These are phyloP conservation scores for Hycleus cichorii DNA, from an alignment of 1,140 invertebrate genomes.

Conservation along the genomic window DNA sequence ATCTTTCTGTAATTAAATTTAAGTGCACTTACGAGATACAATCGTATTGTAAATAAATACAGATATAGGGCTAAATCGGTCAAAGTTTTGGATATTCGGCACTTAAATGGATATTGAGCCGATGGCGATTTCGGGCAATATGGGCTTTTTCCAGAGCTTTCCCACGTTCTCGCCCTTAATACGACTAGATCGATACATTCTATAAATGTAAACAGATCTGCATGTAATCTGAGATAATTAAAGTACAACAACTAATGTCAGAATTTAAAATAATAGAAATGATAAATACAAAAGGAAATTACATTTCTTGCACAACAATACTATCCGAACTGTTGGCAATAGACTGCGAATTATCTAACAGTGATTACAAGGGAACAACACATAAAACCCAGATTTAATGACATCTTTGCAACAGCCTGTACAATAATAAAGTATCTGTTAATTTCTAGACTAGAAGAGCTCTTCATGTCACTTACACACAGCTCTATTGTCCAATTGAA, in stretches of 20 bases:
- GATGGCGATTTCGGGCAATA: too few relatives aligned
- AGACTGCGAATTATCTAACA: constrained; percentile 22
- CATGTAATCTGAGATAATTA: not conserved
- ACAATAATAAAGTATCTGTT: constrained; percentile 24
- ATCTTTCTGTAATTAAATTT: constrained; percentile 11
- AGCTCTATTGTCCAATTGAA: too few relatives aligned
- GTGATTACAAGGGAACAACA: constrained; percentile 27
- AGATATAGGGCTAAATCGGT: not conserved
- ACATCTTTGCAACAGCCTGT: constrained; percentile 25
- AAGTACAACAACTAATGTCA: constrained; percentile 4
- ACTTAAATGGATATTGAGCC: too few relatives aligned
- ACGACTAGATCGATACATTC: too few relatives aligned
- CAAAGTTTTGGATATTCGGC: too few relatives aligned
- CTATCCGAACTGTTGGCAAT: constrained; percentile 16
- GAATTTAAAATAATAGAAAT: constrained; percentile 17
- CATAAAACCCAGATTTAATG: constrained; percentile 26
- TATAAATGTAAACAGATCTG: too few relatives aligned
- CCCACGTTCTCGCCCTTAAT: too few relatives aligned
- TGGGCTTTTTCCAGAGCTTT: too few relatives aligned
- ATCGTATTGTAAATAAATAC: constrained; percentile 10
- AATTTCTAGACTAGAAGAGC: constrained; percentile 14
- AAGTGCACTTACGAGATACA: constrained; percentile 14
- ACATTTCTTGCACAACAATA: constrained; percentile 19
- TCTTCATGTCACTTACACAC: not conserved
- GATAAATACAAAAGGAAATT: constrained; percentile 19